Evolutionary conservation across 2,888 invertebrate species (phyloP).

Genomic region (Augochlorella aurata): DNA sequence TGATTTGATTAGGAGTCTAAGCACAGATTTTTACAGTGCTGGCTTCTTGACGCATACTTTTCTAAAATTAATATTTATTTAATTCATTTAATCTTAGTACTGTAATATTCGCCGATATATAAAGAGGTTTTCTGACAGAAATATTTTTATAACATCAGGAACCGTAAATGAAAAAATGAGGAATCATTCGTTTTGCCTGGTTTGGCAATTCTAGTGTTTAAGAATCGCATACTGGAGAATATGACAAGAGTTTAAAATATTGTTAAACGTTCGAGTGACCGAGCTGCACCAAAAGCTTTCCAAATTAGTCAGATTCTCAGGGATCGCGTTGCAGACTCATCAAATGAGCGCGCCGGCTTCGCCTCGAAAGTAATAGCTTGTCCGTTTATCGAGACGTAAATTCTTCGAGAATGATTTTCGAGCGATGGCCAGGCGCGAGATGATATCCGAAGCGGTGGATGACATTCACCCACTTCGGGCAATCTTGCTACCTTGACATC

Average conservation of each 20-base stretch:
- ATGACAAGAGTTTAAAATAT: neutral
- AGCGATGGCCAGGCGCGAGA: neutral
- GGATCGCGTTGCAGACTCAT: neutral
- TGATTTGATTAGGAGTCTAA: too few species aligned
- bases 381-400: neutral
- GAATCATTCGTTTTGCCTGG: too few species aligned
- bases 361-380: neutral
- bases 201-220: too few species aligned
- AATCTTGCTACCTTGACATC: slow-evolving; percentile 8
- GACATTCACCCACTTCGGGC: slow-evolving; percentile 5
- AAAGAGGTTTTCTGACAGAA: too few species aligned
- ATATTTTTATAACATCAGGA: too few species aligned
- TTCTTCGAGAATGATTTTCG: neutral
- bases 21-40: too few species aligned
- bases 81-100: too few species aligned
- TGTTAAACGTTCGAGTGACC: neutral
- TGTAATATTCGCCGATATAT: too few species aligned
- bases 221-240: too few species aligned
- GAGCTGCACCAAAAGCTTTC: neutral
- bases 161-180: too few species aligned
- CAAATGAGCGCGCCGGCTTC: neutral
- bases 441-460: neutral
- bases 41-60: too few species aligned
- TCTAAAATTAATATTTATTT: too few species aligned
- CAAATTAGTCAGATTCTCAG: neutral